Evolutionary conservation across 1,140 invertebrate genomes (phyloP), one percentile per base, ranked within the genome.

Genomic region (Leucophenga varia): DNA sequence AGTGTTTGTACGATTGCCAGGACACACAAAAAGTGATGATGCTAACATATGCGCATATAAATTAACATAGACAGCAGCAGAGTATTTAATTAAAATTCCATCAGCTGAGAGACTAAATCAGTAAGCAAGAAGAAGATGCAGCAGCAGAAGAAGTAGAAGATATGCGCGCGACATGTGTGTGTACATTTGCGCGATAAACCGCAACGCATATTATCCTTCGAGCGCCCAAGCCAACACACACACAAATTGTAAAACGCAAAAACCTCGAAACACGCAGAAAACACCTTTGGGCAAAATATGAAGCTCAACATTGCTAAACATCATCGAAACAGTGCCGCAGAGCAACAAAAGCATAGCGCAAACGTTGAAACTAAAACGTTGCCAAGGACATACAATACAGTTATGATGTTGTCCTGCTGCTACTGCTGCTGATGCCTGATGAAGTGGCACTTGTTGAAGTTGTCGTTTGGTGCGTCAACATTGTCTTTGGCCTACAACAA

Each of bases 61-160:
- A 67, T 67, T 67, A 67, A 67, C 63, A 67, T 67, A 67, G 63
- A 67, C 64, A 63, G 59, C 64, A 63, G 59, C 64, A 35, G 59
- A 68, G 63, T 67, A 67, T 67, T 67, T 67, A 67, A 67, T 67
- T 67, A 67, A 67, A 67, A 67, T 67, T 67, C 63, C 63, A 67
- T 67, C 63, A 67, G 59, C 47, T 40, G 32, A n/a, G n/a, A n/a
- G n/a, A 43, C 38, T 41, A 30, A 42, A 17, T 34, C 45, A 25
- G 22, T 10, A 10, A 35, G 42, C 12, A 35, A 25, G 41, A 36
- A 16, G n/a, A n/a, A n/a, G n/a, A n/a, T n/a, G n/a, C n/a, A n/a
- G n/a, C n/a, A n/a, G n/a, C n/a, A n/a, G n/a, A n/a, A n/a, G n/a
- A n/a, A n/a, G n/a, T n/a, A n/a, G n/a, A n/a, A n/a, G n/a, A n/a